These are phyloP conservation scores for Todiramphus saurophagus DNA, from an alignment of 2,113 vertebrate genomes.

Conservation along the genomic window DNA sequence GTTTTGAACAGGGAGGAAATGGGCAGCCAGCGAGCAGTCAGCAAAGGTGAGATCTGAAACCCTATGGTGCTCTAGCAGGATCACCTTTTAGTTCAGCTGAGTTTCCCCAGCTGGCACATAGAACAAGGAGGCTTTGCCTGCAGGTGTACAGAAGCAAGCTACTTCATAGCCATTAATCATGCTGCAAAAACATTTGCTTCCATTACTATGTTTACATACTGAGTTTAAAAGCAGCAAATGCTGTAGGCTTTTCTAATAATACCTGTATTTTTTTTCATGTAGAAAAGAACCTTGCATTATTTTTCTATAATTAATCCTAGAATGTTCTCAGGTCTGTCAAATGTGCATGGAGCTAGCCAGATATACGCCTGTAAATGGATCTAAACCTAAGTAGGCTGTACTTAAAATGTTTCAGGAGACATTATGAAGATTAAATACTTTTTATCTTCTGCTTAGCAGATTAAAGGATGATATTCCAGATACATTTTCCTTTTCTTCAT, in stretches of 20 bases:
- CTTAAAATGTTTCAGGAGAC: not conserved
- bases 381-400: not conserved
- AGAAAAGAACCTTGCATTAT: not conserved
- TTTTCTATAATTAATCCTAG: not conserved
- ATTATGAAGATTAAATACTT: not conserved
- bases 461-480: constrained; percentile 8
- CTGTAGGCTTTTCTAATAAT: not conserved
- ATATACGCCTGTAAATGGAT: not conserved
- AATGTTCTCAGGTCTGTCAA: not conserved
- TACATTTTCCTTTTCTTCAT: not conserved
- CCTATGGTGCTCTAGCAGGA: not conserved
- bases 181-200: not conserved
- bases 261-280: not conserved
- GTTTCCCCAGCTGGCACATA: not conserved
- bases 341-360: not conserved
- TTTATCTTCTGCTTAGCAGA: not conserved
- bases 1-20: not conserved
- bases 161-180: not conserved
- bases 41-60: not conserved
- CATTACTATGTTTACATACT: not conserved
- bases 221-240: not conserved
- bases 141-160: not conserved
- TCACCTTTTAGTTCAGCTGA: not conserved
- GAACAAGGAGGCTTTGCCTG: not conserved
- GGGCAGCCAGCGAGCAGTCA: not conserved